phyloP scores from a whole-genome alignment of 2,888 invertebrate species.

The Microctonus hyperodae region DNA sequence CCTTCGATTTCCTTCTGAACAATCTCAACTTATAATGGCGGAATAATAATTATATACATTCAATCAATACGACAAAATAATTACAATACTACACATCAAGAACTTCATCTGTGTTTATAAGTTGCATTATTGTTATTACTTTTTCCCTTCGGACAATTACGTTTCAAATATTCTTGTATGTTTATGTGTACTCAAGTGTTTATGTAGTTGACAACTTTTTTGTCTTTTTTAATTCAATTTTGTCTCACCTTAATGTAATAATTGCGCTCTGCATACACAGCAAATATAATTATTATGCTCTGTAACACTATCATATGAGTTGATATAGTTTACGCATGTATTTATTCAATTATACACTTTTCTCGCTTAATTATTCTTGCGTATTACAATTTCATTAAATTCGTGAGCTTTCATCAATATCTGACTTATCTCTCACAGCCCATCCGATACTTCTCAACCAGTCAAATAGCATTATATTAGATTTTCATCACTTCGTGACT shows the following conservation, averaged over 20 bases:
- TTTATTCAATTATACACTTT: not conserved
- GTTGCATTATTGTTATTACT: not conserved
- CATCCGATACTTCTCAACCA: not conserved
- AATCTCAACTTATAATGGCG: too few species aligned
- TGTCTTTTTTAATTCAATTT: too few species aligned
- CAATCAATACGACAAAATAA: too few species aligned
- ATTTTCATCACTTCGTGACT: not conserved
- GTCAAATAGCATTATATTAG: not conserved
- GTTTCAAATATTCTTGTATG: not conserved
- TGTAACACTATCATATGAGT: not conserved
- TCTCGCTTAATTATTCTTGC: not conserved
- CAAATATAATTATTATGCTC: not conserved
- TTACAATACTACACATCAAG: too few species aligned
- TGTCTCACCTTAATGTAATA: not conserved
- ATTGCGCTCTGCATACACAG: not conserved
- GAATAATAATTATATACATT: too few species aligned
- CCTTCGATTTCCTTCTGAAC: too few species aligned
- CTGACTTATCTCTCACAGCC: not conserved
- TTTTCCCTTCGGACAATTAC: too few species aligned
- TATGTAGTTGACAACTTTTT: not conserved
- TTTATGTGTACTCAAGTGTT: conserved; percentile 5
- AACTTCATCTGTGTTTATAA: too few species aligned
- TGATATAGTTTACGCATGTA: conserved; percentile 18
- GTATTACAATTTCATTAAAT: not conserved
- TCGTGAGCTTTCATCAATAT: not conserved